Evolutionary conservation across 1,140 invertebrate species (phyloP).

Genomic region (Kradibia gibbosae): DNA sequence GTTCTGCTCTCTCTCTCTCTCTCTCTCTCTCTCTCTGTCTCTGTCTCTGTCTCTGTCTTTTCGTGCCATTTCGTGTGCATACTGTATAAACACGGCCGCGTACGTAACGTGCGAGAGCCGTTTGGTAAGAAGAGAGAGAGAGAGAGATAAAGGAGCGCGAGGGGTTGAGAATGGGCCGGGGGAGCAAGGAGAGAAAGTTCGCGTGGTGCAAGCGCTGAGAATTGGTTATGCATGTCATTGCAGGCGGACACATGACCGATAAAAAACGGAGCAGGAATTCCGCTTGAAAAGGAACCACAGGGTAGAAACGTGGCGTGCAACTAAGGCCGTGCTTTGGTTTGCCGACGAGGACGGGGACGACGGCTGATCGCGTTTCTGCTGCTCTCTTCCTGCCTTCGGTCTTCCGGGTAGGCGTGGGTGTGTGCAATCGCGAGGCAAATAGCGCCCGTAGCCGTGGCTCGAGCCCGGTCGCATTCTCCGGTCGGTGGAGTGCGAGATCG

Average conservation of each 20-base stretch:
- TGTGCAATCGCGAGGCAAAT: too few relatives aligned
- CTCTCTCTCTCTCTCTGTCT: background rate
- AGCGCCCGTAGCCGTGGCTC: too few relatives aligned
- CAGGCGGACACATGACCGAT: background rate
- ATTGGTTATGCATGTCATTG: conserved; percentile 9
- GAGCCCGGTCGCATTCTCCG: too few relatives aligned
- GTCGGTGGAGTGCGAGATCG: too few relatives aligned
- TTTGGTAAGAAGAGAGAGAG: background rate
- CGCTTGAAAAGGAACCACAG: background rate
- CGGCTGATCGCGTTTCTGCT: background rate
- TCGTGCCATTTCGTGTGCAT: background rate
- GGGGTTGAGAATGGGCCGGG: too few relatives aligned
- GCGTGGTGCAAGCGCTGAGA: background rate
- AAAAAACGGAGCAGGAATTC: background rate
- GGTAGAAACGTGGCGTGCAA: background rate
- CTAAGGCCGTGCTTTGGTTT: background rate
- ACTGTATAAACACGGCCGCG: background rate
- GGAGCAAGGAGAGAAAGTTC: too few relatives aligned
- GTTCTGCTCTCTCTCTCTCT: conserved; percentile 2
- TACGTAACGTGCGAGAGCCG: conserved; percentile 3
- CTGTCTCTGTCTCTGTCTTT: background rate
- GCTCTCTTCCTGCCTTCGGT: background rate
- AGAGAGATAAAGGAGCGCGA: too few relatives aligned
- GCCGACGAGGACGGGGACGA: background rate
- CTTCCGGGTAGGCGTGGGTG: background rate